Evolutionary conservation across 2,888 invertebrate species (phyloP).

Genomic region (Apoda limacodes): DNA sequence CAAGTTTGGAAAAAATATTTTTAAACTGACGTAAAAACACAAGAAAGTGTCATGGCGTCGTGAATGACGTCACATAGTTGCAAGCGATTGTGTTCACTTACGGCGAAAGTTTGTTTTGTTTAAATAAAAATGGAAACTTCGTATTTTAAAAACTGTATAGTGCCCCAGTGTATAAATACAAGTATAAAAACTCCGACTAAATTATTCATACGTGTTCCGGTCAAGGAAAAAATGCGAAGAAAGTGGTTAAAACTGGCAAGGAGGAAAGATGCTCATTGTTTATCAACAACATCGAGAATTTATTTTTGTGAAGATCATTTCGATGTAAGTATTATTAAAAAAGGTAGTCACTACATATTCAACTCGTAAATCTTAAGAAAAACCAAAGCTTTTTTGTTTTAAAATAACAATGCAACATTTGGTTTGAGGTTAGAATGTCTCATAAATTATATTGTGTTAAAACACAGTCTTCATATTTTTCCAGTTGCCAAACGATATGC

Average conservation of each 20-base stretch:
- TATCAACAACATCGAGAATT: constrained; percentile 6
- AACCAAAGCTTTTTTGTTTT: constrained; percentile 1
- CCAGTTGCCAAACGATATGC: constrained; percentile 21
- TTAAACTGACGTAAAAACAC: too few species aligned
- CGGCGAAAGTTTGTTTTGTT: too few species aligned
- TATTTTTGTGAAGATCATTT: constrained; percentile 18
- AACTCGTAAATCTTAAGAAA: background rate
- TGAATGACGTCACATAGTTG: too few species aligned
- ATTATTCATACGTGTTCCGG: constrained; percentile 12
- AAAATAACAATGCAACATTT: background rate
- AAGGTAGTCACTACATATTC: background rate
- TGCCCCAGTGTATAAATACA: constrained; percentile 10
- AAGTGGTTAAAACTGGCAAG: constrained; percentile 14
- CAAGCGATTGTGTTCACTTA: too few species aligned
- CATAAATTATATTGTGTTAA: background rate
- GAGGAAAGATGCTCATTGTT: too few species aligned
- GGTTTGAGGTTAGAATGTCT: background rate
- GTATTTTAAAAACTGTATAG: too few species aligned
- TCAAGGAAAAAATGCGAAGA: constrained; percentile 7
- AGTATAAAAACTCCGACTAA: constrained; percentile 8
- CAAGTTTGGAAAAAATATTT: too few species aligned
- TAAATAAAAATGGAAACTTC: too few species aligned
- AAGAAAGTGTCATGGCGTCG: too few species aligned
- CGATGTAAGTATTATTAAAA: constrained; percentile 13
- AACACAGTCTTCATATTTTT: constrained; percentile 11